Percentiles rank a stretch among this genome's conserved stretches.
Evolutionary conservation across 2,888 invertebrate species (phyloP).

Genomic region (Euproctis similis): DNA sequence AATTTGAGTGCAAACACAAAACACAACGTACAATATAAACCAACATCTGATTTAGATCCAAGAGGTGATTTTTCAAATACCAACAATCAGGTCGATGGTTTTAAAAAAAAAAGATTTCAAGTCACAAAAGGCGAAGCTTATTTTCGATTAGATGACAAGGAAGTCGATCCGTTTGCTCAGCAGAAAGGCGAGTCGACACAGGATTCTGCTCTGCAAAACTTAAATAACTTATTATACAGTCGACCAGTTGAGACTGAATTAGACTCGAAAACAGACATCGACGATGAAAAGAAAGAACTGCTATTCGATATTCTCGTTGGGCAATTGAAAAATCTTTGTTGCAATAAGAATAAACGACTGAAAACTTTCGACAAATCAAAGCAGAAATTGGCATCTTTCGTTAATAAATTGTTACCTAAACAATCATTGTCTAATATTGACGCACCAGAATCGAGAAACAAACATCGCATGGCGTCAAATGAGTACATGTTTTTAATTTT

Average conservation of each 20-base stretch:
- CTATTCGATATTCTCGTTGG: conserved; percentile 58
- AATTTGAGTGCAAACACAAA: conserved; percentile 32
- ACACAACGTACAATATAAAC: conserved; percentile 6
- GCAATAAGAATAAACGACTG: conserved; percentile 38
- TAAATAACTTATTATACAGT: conserved; percentile 46
- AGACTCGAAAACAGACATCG: conserved; percentile 29
- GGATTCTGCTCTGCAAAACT: conserved; percentile 45
- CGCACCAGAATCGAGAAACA: conserved; percentile 7
- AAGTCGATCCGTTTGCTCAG: conserved; percentile 35
- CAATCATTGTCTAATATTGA: conserved; percentile 10
- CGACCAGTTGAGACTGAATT: conserved; percentile 25
- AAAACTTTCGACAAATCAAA: conserved; percentile 16
- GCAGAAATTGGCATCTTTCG: conserved; percentile 20
- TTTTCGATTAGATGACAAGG: conserved; percentile 49
- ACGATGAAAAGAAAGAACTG: conserved; percentile 49
- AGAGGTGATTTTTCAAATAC: neutral
- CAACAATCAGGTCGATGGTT: conserved; percentile 8
- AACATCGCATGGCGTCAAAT: conserved; percentile 16
- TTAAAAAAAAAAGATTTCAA: conserved; percentile 21
- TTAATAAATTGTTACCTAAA: conserved; percentile 23
- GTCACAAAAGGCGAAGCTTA: conserved; percentile 21
- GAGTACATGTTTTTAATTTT: conserved; percentile 62
- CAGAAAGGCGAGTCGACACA: conserved; percentile 33
- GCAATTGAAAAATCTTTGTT: conserved; percentile 58
- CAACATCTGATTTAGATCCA: conserved; percentile 5